These are phyloP conservation scores for Pachyrhynchus sulphureomaculatus DNA, from an alignment of 1,140 invertebrate genomes.

Conservation along the genomic window DNA sequence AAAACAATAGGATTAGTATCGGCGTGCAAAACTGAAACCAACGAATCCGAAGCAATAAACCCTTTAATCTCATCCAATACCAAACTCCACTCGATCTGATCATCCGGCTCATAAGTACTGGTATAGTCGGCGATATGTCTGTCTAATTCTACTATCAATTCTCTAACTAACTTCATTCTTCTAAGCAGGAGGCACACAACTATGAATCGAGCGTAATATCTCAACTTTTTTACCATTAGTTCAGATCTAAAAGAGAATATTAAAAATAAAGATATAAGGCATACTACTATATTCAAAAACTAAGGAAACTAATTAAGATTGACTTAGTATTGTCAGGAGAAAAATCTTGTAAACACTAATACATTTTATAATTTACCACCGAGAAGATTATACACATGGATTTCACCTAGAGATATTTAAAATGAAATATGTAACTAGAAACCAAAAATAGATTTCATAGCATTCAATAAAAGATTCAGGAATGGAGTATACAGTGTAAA, in stretches of 20 bases:
- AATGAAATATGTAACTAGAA: too few relatives aligned
- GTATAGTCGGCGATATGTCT: slow-evolving; percentile 93
- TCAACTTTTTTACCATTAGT: slow-evolving; percentile 95
- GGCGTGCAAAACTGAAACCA: slow-evolving; percentile 83
- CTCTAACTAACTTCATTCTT: slow-evolving; percentile 90
- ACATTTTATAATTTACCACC: too few relatives aligned
- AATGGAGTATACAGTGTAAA: too few relatives aligned
- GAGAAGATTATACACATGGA: too few relatives aligned
- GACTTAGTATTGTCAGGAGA: too few relatives aligned
- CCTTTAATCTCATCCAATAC: slow-evolving; percentile 93
- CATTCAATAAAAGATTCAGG: too few relatives aligned
- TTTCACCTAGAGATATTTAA: too few relatives aligned
- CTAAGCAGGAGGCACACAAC: slow-evolving; percentile 93
- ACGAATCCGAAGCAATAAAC: slow-evolving; percentile 90
- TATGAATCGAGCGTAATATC: slow-evolving; percentile 96
- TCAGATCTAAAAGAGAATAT: slow-evolving; percentile 65
- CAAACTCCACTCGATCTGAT: slow-evolving; percentile 93
- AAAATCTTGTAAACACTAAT: too few relatives aligned
- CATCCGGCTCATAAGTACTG: slow-evolving; percentile 92
- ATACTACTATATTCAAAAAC: too few relatives aligned
- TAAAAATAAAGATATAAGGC: neutral
- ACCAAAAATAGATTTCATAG: too few relatives aligned
- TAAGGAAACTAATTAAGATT: neutral
- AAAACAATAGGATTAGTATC: slow-evolving; percentile 80
- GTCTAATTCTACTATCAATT: slow-evolving; percentile 88